phyloP scores from a whole-genome alignment of 2,797 vertebrate genomes.

The Eleutherodactylus coqui region DNA sequence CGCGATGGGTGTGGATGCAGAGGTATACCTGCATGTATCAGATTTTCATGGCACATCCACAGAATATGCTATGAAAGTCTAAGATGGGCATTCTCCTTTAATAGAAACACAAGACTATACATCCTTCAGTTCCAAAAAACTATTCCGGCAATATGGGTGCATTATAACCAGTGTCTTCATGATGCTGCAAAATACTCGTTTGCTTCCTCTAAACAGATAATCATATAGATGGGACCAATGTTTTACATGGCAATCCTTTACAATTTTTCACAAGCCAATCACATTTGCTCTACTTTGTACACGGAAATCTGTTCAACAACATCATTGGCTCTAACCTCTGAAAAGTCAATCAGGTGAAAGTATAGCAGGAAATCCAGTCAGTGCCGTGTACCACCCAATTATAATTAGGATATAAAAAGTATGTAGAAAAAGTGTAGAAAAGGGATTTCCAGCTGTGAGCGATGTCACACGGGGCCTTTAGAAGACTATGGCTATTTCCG shows the following conservation, averaged over 20 bases:
- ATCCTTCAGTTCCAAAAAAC: neutral
- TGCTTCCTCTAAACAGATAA: neutral
- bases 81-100: too few relatives aligned
- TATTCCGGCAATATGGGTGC: neutral
- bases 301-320: neutral
- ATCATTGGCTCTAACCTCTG: neutral
- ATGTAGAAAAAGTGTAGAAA: slow-evolving; percentile 20
- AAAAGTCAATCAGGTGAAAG: too few relatives aligned
- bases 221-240: neutral
- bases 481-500: neutral
- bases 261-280: neutral
- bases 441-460: neutral
- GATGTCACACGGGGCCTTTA: neutral
- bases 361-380: neutral
- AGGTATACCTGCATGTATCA: too few relatives aligned
- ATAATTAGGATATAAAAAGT: neutral
- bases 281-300: neutral
- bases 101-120: neutral
- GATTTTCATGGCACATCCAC: too few relatives aligned
- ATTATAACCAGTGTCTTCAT: neutral
- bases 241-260: neutral
- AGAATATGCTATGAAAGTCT: too few relatives aligned
- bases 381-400: neutral
- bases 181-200: neutral
- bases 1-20: too few relatives aligned